These are phyloP conservation scores for Cordilura impudica DNA, from an alignment of 2,888 invertebrate genomes.

Conservation along the genomic window DNA sequence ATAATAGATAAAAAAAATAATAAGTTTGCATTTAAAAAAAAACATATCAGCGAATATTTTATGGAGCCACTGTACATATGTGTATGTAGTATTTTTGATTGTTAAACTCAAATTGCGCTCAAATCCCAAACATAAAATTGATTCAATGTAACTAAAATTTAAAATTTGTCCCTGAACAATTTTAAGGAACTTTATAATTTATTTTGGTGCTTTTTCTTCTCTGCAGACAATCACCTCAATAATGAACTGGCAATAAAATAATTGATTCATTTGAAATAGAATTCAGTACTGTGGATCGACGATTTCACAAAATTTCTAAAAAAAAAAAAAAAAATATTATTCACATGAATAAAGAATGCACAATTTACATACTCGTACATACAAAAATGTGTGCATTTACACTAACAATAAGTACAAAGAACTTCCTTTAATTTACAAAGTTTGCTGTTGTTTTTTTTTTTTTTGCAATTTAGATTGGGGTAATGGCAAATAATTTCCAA, in stretches of 20 bases:
- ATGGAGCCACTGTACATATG: too few species aligned
- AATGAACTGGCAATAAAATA: background rate
- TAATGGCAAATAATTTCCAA: constrained; percentile 34
- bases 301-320: background rate
- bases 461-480: constrained; percentile 14
- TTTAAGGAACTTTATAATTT: too few species aligned
- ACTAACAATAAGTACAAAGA: constrained; percentile 33
- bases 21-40: too few species aligned
- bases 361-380: constrained; percentile 11
- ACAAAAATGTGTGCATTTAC: background rate
- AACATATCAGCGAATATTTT: too few species aligned
- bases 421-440: constrained; percentile 55
- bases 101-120: too few species aligned
- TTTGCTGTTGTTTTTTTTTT: background rate
- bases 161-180: too few species aligned
- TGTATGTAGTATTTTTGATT: too few species aligned
- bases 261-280: background rate
- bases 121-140: too few species aligned
- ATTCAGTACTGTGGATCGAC: background rate
- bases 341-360: constrained; percentile 19
- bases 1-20: too few species aligned
- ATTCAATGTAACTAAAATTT: too few species aligned
- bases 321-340: background rate
- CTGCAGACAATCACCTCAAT: too few species aligned
- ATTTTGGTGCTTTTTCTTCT: too few species aligned